Evolutionary conservation across 2,797 vertebrate species (phyloP).

Genomic region (Eremophila alpestris): DNA sequence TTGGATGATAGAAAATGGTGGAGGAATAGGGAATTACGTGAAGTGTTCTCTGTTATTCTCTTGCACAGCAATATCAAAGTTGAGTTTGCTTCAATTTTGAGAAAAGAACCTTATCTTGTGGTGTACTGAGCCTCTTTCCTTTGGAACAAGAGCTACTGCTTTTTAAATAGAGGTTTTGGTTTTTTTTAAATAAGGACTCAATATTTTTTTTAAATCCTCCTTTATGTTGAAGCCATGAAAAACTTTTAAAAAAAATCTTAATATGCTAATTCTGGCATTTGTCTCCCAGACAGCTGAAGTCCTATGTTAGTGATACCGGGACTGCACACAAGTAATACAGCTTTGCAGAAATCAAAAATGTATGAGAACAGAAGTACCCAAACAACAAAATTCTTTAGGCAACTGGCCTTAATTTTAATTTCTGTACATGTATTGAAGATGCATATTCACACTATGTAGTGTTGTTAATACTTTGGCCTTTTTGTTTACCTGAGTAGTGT

Average conservation of each 20-base stretch:
- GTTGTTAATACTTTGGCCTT: background rate
- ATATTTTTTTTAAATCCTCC: fast-evolving
- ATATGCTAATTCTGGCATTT: background rate
- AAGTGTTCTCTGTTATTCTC: background rate
- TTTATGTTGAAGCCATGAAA: background rate
- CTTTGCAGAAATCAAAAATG: background rate
- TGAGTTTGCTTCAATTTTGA: background rate
- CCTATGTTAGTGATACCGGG: background rate
- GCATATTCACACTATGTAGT: background rate
- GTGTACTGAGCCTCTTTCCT: background rate
- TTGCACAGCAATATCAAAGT: background rate
- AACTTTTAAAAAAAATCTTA: background rate
- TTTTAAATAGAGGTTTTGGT: background rate
- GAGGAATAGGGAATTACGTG: background rate
- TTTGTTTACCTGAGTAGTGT: background rate
- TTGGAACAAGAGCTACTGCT: background rate
- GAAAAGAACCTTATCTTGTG: background rate
- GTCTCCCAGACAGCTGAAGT: background rate
- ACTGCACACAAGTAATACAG: background rate
- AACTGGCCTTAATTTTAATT: background rate
- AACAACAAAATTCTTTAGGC: background rate
- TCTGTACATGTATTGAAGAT: background rate
- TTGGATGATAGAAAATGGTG: background rate
- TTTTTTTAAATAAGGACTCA: background rate
- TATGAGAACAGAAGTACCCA: background rate